Conservation (phyloP, 2,797 vertebrate species). For the Danio jaintianensis region DNA sequence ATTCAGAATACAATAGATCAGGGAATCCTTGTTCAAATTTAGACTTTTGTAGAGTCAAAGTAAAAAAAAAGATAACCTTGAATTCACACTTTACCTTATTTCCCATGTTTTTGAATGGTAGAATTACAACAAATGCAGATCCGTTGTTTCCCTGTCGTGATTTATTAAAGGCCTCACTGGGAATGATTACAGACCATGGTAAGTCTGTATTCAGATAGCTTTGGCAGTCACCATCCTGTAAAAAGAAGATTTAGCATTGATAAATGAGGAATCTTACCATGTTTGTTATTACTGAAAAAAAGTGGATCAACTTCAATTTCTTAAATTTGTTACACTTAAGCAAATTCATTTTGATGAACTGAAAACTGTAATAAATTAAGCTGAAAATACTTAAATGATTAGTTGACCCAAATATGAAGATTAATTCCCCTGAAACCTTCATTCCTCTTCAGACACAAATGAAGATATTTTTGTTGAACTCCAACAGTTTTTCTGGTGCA, state of each 20-base stretch:
- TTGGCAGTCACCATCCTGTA: background rate
- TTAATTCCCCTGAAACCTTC: no score
- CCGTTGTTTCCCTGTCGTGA: background rate
- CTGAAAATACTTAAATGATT: no score
- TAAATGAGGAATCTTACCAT: background rate
- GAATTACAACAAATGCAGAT: slow-evolving; percentile 44
- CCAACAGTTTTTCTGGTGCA: no score
- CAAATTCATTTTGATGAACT: no score
- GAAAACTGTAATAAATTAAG: no score
- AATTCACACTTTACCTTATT: background rate
- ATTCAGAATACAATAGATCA: background rate
- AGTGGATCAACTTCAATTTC: no score
- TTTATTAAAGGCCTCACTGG: slow-evolving; percentile 51
- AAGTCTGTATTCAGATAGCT: fast-evolving
- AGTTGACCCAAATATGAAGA: no score
- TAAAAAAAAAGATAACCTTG: no score
- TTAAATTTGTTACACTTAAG: no score
- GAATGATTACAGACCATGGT: slow-evolving; percentile 19
- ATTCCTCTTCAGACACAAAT: no score
- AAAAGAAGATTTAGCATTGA: background rate
- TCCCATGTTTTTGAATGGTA: slow-evolving; percentile 48
- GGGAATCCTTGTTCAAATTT: background rate
- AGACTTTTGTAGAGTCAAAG: background rate
- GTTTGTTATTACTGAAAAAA: no score
- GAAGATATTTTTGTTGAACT: no score